Percentiles rank a stretch among this genome's conserved stretches.
phyloP scores from a whole-genome alignment of 2,888 invertebrate species.

The Pseudococcus longispinus region DNA sequence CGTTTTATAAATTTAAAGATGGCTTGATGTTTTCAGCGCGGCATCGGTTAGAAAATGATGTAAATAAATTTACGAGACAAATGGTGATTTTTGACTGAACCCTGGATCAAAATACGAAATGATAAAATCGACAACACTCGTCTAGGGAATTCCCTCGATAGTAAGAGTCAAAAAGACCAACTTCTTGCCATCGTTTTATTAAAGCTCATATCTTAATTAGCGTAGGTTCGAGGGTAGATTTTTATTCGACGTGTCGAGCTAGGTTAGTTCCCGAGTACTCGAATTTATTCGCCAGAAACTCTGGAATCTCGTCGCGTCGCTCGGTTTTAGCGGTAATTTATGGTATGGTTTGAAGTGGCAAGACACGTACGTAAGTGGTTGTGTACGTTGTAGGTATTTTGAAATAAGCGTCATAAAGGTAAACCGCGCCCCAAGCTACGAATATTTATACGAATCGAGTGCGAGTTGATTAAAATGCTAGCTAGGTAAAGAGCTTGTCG shows the following conservation, averaged over 20 bases:
- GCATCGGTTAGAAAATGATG: too few species aligned
- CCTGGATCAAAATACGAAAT: background rate
- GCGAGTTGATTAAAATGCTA: conserved; percentile 17
- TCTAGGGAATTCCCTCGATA: background rate
- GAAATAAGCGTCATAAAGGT: conserved; percentile 9
- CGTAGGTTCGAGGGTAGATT: background rate
- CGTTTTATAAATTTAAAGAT: too few species aligned
- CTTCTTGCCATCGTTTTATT: background rate
- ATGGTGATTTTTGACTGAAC: background rate
- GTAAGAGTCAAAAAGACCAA: background rate
- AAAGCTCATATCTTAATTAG: background rate
- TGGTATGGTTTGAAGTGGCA: background rate
- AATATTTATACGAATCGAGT: conserved; percentile 6
- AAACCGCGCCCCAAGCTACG: background rate
- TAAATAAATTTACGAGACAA: too few species aligned
- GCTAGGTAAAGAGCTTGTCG: background rate
- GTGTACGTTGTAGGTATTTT: background rate
- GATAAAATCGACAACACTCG: background rate
- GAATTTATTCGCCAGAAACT: background rate
- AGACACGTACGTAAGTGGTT: background rate
- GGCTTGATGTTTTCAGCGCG: too few species aligned
- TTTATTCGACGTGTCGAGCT: background rate
- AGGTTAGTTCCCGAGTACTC: background rate
- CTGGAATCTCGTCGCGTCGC: background rate
- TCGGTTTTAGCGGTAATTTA: background rate